These are phyloP conservation scores for Criorhina ranunculi DNA, from an alignment of 2,888 invertebrate species.

Conservation along the genomic window DNA sequence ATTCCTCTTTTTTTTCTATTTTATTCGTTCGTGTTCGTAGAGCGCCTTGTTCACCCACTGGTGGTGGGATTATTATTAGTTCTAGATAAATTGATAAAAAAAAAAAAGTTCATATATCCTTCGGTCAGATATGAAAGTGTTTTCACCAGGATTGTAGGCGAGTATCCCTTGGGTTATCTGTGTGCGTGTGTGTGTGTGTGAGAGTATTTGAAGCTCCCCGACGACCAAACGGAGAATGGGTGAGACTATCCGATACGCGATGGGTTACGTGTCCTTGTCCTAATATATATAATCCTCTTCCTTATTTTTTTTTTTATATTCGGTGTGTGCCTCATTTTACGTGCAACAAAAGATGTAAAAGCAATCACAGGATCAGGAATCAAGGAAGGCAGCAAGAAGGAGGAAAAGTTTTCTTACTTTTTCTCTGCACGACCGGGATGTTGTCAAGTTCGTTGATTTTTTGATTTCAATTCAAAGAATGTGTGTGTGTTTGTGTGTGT, in stretches of 20 bases:
- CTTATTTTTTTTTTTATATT: slow-evolving; percentile 15
- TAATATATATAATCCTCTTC: slow-evolving; percentile 48
- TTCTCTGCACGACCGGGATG: slow-evolving; percentile 53
- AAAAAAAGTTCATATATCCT: slow-evolving; percentile 27
- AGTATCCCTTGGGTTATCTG: slow-evolving; percentile 10
- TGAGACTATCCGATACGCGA: slow-evolving; percentile 70
- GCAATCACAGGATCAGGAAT: slow-evolving; percentile 40
- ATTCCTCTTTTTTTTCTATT: too few species aligned
- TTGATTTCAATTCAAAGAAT: slow-evolving; percentile 43
- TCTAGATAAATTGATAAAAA: slow-evolving; percentile 39
- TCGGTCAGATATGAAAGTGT: slow-evolving; percentile 43
- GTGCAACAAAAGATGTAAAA: slow-evolving; percentile 43
- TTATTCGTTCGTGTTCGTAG: neutral
- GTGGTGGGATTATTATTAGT: slow-evolving; percentile 64
- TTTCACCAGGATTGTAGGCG: slow-evolving; percentile 24
- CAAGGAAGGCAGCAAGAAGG: slow-evolving; percentile 3
- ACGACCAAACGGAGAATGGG: slow-evolving; percentile 52
- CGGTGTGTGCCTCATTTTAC: slow-evolving; percentile 22
- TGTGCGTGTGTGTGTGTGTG: slow-evolving; percentile 11
- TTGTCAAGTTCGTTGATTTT: slow-evolving; percentile 57
- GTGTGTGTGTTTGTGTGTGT: slow-evolving; percentile 19
- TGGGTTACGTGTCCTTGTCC: slow-evolving; percentile 69
- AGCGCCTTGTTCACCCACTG: neutral
- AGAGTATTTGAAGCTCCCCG: slow-evolving; percentile 34
- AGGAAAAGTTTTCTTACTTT: slow-evolving; percentile 32